Conservation (phyloP, 2,797 vertebrate species). For the Sebastes miniatus region DNA sequence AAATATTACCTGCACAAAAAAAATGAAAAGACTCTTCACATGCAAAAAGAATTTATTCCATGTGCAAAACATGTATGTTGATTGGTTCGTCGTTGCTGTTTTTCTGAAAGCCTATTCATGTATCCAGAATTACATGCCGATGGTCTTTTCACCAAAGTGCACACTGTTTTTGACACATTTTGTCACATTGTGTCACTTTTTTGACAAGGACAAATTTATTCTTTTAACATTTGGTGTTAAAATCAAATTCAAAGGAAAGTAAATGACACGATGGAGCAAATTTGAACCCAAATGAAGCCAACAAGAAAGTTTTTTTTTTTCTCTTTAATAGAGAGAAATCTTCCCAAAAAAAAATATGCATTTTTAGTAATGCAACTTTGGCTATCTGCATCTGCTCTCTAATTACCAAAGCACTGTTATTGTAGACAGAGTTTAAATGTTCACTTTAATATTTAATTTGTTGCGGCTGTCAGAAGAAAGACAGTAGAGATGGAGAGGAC, state of each 20-base stretch:
- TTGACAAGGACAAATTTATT: not conserved
- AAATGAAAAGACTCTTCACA: not conserved
- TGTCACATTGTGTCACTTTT: not conserved
- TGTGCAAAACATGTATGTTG: not conserved
- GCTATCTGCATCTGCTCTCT: not conserved
- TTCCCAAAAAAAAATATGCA: not conserved
- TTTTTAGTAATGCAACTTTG: not conserved
- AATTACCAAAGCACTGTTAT: not conserved
- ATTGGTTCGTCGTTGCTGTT: not conserved
- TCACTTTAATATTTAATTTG: slow-evolving; percentile 48
- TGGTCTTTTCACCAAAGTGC: not conserved
- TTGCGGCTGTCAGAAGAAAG: not conserved
- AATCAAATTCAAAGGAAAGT: not conserved
- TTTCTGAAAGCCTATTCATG: not conserved
- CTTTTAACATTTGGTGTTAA: not conserved
- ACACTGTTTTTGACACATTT: not conserved
- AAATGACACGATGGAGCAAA: not conserved
- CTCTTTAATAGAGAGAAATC: not conserved
- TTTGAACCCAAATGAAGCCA: not conserved
- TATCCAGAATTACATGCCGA: not conserved
- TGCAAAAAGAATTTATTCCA: not conserved
- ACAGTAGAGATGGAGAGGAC: not conserved
- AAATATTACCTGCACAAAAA: not conserved
- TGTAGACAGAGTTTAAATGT: slow-evolving; percentile 24
- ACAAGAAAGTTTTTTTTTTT: not conserved